Evolutionary conservation across 2,888 invertebrate species (phyloP).

Genomic region (Mimumesa dahlbomi): DNA sequence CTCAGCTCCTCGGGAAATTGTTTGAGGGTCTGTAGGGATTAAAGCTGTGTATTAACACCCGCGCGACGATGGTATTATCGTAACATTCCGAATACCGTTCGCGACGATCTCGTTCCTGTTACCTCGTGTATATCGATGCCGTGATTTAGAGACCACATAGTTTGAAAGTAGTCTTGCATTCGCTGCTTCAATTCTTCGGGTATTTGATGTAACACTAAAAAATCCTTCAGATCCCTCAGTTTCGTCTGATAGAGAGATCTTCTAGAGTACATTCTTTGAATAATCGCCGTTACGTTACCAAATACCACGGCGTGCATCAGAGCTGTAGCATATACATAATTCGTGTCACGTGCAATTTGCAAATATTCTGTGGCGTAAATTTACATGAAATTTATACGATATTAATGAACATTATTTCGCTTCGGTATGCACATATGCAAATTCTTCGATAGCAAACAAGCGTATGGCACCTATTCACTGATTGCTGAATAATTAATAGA

Average conservation of each 20-base stretch:
- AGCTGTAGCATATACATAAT: constrained; percentile 83
- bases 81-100: no score
- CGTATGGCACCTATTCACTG: not conserved
- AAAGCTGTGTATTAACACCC: no score
- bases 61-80: no score
- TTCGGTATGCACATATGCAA: constrained; percentile 12
- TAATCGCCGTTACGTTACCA: constrained; percentile 98
- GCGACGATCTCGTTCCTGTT: constrained; percentile 41
- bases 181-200: constrained; percentile 96
- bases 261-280: constrained; percentile 97
- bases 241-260: constrained; percentile 96
- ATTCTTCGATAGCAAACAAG: constrained; percentile 17
- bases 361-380: constrained; percentile 21
- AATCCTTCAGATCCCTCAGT: constrained; percentile 97
- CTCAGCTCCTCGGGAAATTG: constrained; percentile 98
- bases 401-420: constrained; percentile 16
- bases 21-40: constrained; percentile 88
- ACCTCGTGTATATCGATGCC: constrained; percentile 98
- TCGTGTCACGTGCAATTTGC: constrained; percentile 23
- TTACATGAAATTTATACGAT: constrained; percentile 19
- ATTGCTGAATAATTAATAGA: constrained; percentile 21
- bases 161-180: constrained; percentile 98
- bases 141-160: constrained; percentile 98
- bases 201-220: constrained; percentile 95
- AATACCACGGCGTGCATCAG: constrained; percentile 99